These are phyloP conservation scores for Botia kubotai DNA, from an alignment of 2,797 vertebrate species.

Conservation along the genomic window DNA sequence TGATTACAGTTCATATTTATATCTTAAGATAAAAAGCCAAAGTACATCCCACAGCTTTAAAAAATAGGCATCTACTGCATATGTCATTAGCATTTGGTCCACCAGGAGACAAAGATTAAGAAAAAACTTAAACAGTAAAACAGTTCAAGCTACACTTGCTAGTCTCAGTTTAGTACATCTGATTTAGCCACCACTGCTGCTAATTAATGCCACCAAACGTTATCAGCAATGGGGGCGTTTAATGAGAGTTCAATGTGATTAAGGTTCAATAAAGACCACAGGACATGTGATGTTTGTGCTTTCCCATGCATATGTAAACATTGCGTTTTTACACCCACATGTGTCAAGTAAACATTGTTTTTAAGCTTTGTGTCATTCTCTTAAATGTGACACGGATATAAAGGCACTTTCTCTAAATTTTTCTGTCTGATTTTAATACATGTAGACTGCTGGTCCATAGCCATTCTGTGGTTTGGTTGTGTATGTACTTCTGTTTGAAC, in stretches of 20 bases:
- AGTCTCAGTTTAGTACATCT: background rate
- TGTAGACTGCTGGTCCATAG: conserved; percentile 48
- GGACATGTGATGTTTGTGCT: conserved; percentile 82
- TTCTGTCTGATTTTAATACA: conserved; percentile 44
- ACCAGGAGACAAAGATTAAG: background rate
- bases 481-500: background rate
- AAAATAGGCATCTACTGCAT: background rate
- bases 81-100: background rate
- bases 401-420: conserved; percentile 39
- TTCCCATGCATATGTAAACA: conserved; percentile 73
- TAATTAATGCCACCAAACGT: conserved; percentile 20
- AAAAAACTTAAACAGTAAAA: background rate
- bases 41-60: background rate
- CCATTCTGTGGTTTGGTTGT: background rate
- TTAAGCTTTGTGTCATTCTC: conserved; percentile 58
- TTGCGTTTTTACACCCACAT: conserved; percentile 77
- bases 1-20: background rate
- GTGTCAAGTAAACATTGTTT: conserved; percentile 61
- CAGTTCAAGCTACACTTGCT: background rate
- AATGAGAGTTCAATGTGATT: conserved; percentile 23
- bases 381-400: conserved; percentile 49
- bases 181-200: background rate
- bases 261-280: conserved; percentile 78
- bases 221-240: background rate
- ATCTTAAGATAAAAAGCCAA: no score